Conservation (phyloP, 2,888 invertebrate species). For the Thelaira solivaga region DNA sequence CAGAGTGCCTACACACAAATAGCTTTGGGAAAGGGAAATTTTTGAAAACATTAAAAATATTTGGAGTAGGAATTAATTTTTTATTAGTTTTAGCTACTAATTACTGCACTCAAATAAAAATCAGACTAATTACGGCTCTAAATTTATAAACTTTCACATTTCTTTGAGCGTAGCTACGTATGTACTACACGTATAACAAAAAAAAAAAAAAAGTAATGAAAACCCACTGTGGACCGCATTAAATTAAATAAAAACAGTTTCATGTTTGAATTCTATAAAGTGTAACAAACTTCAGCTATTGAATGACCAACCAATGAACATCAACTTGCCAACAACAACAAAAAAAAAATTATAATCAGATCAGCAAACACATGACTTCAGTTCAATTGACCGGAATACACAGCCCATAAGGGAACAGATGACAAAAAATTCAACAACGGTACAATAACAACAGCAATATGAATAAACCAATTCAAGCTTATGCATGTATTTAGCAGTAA, state of each 20-base stretch:
- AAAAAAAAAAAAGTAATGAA: not conserved
- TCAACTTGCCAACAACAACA: slow-evolving; percentile 16
- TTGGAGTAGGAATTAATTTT: no score
- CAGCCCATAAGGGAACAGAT: slow-evolving; percentile 1
- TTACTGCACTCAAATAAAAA: not conserved
- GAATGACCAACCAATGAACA: slow-evolving; percentile 31
- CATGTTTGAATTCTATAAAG: slow-evolving; percentile 25
- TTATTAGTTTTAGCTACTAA: no score
- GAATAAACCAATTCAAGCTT: not conserved
- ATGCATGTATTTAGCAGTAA: not conserved
- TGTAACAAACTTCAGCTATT: slow-evolving; percentile 20
- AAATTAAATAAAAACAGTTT: not conserved
- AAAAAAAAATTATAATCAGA: slow-evolving; percentile 45
- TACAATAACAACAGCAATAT: no score
- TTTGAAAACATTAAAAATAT: not conserved
- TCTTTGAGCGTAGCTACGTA: no score
- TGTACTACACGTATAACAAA: not conserved
- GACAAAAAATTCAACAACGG: no score
- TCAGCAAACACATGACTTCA: slow-evolving; percentile 59
- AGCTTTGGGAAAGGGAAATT: not conserved
- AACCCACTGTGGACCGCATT: not conserved
- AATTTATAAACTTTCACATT: slow-evolving; percentile 4
- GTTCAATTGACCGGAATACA: slow-evolving; percentile 50
- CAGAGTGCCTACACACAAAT: no score
- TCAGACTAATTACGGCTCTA: not conserved